Evolutionary conservation across 2,888 invertebrate genomes (phyloP).

Genomic region (Dascillus cervinus): DNA sequence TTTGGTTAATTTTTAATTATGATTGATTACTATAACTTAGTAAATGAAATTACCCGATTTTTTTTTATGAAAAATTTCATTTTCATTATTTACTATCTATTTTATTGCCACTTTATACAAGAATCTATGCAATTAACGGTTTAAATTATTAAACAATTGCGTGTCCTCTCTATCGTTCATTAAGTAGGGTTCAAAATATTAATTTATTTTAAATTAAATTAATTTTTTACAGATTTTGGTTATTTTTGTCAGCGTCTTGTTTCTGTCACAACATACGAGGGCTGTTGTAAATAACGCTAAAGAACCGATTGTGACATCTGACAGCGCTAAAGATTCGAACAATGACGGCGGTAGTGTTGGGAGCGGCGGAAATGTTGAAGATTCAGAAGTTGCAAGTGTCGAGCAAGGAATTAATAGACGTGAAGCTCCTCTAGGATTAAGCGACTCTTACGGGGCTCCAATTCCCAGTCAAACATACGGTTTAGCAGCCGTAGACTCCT

Average conservation of each 20-base stretch:
- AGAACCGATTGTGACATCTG: conserved; percentile 14
- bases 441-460: conserved; percentile 48
- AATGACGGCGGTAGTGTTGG: conserved; percentile 10
- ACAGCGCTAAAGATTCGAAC: conserved; percentile 18
- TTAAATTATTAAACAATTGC: no score
- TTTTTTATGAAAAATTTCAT: background rate
- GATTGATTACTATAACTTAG: background rate
- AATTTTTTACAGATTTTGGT: conserved; percentile 24
- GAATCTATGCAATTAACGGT: no score
- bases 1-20: no score
- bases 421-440: conserved; percentile 32
- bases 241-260: conserved; percentile 28
- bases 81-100: no score
- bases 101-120: no score
- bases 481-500: conserved; percentile 39
- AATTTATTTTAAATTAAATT: conserved; percentile 4
- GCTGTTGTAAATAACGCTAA: conserved; percentile 38
- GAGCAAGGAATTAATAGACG: conserved; percentile 34
- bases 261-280: conserved; percentile 31
- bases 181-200: no score
- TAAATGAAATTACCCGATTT: background rate
- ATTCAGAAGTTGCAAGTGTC: conserved; percentile 30
- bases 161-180: no score
- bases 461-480: conserved; percentile 48
- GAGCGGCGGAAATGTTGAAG: conserved; percentile 16